Base-by-base conservation (phyloP, 2,797 vertebrate species). In the Karalla daura region DNA sequence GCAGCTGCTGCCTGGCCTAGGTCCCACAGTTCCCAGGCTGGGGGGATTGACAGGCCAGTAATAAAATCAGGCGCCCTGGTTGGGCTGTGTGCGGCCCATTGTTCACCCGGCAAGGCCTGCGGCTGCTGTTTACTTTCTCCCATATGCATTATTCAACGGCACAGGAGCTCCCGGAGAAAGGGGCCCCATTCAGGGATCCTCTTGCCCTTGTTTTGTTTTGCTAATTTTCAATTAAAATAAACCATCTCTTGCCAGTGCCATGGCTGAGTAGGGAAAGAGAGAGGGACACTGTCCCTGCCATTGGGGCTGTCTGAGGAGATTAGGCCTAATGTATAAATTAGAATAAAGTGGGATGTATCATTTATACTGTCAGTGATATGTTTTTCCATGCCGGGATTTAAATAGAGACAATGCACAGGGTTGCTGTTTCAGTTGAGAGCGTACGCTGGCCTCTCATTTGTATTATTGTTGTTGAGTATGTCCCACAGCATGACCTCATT, bases 131-230 rank as follows among this genome's bases (percentile, higher is more conserved):
- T 97, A 96, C 97, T 97, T 97, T 98, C 98, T 99, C 98, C 96
- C 97, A 97, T 97, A 98, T 99, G 92, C 97, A 99, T 99, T 98
- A 99, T 99, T 99, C 98, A 99, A 96, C 95, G 96, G 95, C 94
- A 94, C 94, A 96, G 96, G 95, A 97, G 97, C 96, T 97, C 95
- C 95, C 94, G 93, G 95, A 96, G 96, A 96, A 96, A 95, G 96
- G 95, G 96, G 95, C 94, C 91, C 95, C 95, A 96, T 98, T 98
- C 95, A 97, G 93, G 92, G 93, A 93, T 93, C 92, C 91, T 93
- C 92, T 93, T 93, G 93, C 93, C 91, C 93, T 93, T 93, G 93
- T 94, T 94, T 94, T 94, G 93, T 94, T 95, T 94, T 94, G 94
- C 93, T 94, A 94, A 95, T 95, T 95, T 94, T 94, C 93, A 95